Conservation (phyloP, 1,140 invertebrate genomes). For the Agrypnia vestita region DNA sequence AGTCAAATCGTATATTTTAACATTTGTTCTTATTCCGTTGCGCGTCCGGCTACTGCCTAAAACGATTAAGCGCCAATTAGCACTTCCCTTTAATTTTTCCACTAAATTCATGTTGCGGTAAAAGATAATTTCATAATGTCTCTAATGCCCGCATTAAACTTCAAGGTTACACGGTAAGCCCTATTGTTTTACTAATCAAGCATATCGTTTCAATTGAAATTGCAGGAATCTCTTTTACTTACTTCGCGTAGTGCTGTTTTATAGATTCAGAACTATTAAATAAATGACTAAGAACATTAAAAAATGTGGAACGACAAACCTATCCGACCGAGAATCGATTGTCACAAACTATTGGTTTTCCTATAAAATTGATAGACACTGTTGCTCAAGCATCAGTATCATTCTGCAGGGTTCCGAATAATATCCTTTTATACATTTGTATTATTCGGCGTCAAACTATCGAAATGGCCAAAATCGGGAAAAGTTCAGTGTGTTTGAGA, state of each 20-base stretch:
- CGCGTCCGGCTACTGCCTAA: neutral
- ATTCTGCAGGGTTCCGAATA: conserved; percentile 30
- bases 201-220: conserved; percentile 19
- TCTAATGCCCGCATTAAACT: conserved; percentile 16
- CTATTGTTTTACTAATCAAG: conserved; percentile 33
- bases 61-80: conserved; percentile 25
- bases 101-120: conserved; percentile 11
- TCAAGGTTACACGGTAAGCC: conserved; percentile 34
- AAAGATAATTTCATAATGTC: conserved; percentile 32
- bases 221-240: conserved; percentile 6
- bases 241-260: conserved; percentile 15
- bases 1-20: too few relatives aligned
- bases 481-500: conserved; percentile 29
- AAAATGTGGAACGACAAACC: conserved; percentile 60
- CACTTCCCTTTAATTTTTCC: conserved; percentile 19
- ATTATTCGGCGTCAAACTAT: neutral
- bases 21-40: too few relatives aligned
- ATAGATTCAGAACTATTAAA: conserved; percentile 38
- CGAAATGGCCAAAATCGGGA: conserved; percentile 39
- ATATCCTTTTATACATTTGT: conserved; percentile 16
- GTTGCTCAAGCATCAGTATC: conserved; percentile 53
- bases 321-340: conserved; percentile 60
- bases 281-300: conserved; percentile 38
- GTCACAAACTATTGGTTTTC: conserved; percentile 44
- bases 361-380: conserved; percentile 52